Percentiles rank a stretch among this genome's conserved stretches.
Evolutionary conservation across 2,797 vertebrate species (phyloP).

Genomic region (Vireo griseus): DNA sequence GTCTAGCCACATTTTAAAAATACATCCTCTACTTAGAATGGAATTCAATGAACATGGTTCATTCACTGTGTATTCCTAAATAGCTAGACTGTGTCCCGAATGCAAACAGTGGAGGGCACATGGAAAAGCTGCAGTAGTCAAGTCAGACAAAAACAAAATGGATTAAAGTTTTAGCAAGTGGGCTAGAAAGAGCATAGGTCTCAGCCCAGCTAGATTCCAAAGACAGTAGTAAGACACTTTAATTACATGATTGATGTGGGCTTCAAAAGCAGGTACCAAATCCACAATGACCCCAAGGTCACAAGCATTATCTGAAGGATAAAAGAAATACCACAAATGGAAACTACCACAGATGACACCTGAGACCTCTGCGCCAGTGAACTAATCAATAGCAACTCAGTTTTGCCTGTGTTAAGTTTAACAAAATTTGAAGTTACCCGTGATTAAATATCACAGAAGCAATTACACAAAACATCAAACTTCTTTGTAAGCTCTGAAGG

Average conservation of each 20-base stretch:
- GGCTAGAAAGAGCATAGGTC: slow-evolving; percentile 60
- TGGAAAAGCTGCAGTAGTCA: background rate
- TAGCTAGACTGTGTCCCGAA: background rate
- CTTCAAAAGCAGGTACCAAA: slow-evolving; percentile 68
- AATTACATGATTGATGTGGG: slow-evolving; percentile 68
- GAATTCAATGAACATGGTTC: background rate
- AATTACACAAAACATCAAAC: slow-evolving; percentile 66
- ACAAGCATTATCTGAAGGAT: slow-evolving; percentile 69
- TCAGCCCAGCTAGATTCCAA: slow-evolving; percentile 64
- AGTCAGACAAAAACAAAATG: slow-evolving; percentile 25
- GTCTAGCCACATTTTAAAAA: background rate
- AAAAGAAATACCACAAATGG: slow-evolving; percentile 70
- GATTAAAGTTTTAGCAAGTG: slow-evolving; percentile 64
- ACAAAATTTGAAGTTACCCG: slow-evolving; percentile 64
- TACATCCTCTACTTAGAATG: background rate
- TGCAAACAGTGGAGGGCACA: background rate
- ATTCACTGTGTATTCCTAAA: slow-evolving; percentile 2
- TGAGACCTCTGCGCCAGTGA: slow-evolving; percentile 60
- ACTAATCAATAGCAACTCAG: slow-evolving; percentile 65
- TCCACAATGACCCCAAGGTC: slow-evolving; percentile 68
- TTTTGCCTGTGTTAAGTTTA: slow-evolving; percentile 68
- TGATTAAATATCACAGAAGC: slow-evolving; percentile 64
- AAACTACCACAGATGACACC: slow-evolving; percentile 67
- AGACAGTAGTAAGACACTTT: slow-evolving; percentile 67
- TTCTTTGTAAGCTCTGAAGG: slow-evolving; percentile 39